These are phyloP conservation scores for Procambarus clarkii DNA, from an alignment of 1,140 invertebrate genomes.

Conservation along the genomic window DNA sequence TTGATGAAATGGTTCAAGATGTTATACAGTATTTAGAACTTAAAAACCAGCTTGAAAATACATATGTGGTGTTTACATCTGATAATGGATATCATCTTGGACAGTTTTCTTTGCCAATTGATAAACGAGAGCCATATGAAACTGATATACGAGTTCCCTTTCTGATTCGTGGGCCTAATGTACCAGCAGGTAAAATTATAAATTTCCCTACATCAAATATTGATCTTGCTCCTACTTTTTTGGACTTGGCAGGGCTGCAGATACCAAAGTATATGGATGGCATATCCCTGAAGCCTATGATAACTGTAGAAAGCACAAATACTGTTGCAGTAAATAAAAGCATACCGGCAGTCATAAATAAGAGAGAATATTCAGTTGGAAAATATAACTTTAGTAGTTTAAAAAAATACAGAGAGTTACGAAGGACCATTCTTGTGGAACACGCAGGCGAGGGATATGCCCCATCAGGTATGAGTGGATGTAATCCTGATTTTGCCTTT, in stretches of 20 bases:
- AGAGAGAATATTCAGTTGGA: neutral
- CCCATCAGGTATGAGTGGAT: constrained; percentile 79
- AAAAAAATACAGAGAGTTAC: neutral
- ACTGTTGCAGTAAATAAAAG: constrained; percentile 61
- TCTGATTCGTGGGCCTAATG: constrained; percentile 85
- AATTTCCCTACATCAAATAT: constrained; percentile 83
- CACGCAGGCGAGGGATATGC: constrained; percentile 84
- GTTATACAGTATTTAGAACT: constrained; percentile 80
- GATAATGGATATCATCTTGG: constrained; percentile 94
- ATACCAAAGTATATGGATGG: constrained; percentile 82
- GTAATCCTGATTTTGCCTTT: constrained; percentile 81
- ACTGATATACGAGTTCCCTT: constrained; percentile 90
- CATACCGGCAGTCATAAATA: neutral
- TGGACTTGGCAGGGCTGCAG: constrained; percentile 79
- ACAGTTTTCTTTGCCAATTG: constrained; percentile 86
- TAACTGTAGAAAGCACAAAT: constrained; percentile 68
- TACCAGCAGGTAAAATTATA: constrained; percentile 77
- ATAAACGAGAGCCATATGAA: constrained; percentile 93
- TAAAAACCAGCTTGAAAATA: constrained; percentile 80
- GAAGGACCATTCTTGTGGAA: constrained; percentile 83
- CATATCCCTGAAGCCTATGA: constrained; percentile 77
- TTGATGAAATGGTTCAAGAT: constrained; percentile 88
- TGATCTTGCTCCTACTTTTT: constrained; percentile 88
- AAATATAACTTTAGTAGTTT: constrained; percentile 6
- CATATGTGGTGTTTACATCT: constrained; percentile 89